phyloP scores from a whole-genome alignment of 2,113 vertebrate genomes.

The Siniperca knerii region DNA sequence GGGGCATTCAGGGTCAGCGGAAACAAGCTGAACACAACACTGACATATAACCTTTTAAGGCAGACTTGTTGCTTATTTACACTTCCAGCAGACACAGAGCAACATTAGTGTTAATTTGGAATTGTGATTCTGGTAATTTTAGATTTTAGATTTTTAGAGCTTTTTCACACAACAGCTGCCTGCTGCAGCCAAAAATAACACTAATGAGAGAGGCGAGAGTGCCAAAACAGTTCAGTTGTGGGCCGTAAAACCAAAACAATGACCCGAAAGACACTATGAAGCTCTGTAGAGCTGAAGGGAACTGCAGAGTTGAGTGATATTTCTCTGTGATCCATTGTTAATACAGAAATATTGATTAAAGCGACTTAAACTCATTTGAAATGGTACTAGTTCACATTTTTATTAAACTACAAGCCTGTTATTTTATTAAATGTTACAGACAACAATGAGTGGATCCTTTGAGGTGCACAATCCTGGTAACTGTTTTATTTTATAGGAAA shows the following conservation, averaged over 20 bases:
- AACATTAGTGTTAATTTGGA: neutral
- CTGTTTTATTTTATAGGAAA: neutral
- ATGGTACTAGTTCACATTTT: neutral
- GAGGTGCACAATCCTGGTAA: neutral
- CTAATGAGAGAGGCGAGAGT: neutral
- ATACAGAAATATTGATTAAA: neutral
- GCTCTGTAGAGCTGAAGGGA: neutral
- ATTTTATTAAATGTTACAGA: neutral
- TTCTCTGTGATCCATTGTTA: neutral
- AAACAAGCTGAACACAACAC: neutral
- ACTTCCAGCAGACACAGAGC: neutral
- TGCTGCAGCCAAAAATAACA: neutral
- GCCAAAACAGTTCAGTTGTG: neutral
- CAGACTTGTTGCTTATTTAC: neutral
- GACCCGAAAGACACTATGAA: neutral
- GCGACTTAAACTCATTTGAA: neutral
- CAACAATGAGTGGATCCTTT: neutral
- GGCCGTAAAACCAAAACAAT: neutral
- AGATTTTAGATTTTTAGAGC: too few relatives aligned
- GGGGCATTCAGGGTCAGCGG: neutral
- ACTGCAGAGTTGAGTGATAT: neutral
- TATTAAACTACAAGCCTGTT: neutral
- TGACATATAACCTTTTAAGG: neutral
- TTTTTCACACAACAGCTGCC: neutral
- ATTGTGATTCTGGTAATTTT: neutral